These are phyloP conservation scores for Idaea aversata DNA, from an alignment of 2,888 invertebrate genomes.

Conservation along the genomic window DNA sequence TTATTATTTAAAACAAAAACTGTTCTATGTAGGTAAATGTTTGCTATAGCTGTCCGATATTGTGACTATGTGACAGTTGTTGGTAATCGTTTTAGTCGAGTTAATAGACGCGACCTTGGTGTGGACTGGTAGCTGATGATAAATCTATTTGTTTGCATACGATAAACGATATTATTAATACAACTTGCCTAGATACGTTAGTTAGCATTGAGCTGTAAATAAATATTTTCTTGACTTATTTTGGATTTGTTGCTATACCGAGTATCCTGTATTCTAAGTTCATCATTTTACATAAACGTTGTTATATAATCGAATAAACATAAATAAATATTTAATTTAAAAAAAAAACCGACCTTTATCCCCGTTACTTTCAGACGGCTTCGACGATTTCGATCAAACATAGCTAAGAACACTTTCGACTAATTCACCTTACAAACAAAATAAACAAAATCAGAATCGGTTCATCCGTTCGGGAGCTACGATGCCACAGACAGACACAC, in stretches of 20 bases:
- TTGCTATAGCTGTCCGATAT: not conserved
- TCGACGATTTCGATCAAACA: too few species aligned
- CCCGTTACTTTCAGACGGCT: too few species aligned
- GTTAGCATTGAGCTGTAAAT: slow-evolving; percentile 19
- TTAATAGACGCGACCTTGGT: slow-evolving; percentile 10
- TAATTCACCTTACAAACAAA: too few species aligned
- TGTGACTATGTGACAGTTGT: not conserved
- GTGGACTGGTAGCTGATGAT: slow-evolving; percentile 7
- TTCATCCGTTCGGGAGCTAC: too few species aligned
- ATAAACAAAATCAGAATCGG: too few species aligned
- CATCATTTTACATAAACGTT: too few species aligned
- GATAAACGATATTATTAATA: slow-evolving; percentile 8
- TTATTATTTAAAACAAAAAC: not conserved
- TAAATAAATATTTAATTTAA: too few species aligned
- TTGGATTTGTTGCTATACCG: not conserved
- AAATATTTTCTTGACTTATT: not conserved
- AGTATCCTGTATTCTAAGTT: not conserved
- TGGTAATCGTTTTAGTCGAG: not conserved
- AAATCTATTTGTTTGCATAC: slow-evolving; percentile 14
- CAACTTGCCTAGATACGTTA: slow-evolving; percentile 10
- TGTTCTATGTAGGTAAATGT: not conserved
- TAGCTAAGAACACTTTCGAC: too few species aligned
- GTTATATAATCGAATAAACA: too few species aligned
- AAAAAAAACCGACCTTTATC: too few species aligned
- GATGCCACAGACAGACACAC: too few species aligned